Conservation (phyloP, 2,888 invertebrate genomes). For the Aphidoletes aphidimyza region DNA sequence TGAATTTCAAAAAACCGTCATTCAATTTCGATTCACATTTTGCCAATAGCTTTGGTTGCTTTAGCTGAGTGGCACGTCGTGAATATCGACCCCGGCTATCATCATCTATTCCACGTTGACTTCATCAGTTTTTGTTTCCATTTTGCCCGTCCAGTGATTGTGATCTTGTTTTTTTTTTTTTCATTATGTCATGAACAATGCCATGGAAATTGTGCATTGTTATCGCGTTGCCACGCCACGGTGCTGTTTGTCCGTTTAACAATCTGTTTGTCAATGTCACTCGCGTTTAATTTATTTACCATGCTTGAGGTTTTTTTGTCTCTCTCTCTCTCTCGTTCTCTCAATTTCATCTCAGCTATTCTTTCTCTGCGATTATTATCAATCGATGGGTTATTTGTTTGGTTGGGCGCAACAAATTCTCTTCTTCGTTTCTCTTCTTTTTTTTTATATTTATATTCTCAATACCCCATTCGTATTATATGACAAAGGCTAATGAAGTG, state of each 20-base stretch:
- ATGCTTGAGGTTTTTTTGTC: too few relatives aligned
- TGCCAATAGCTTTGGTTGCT: too few relatives aligned
- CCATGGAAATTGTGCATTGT: neutral
- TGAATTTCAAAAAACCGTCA: too few relatives aligned
- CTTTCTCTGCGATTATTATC: neutral
- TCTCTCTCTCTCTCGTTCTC: too few relatives aligned
- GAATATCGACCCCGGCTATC: too few relatives aligned
- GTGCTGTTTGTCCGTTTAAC: neutral
- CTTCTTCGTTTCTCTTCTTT: too few relatives aligned
- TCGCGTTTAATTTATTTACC: conserved; percentile 32
- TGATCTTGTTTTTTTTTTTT: neutral
- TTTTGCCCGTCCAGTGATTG: neutral
- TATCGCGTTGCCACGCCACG: neutral
- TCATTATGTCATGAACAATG: neutral
- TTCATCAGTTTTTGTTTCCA: neutral
- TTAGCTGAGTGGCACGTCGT: too few relatives aligned
- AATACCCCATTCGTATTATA: too few relatives aligned
- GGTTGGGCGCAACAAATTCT: neutral
- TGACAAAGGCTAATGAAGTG: conserved; percentile 23
- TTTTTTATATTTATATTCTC: too few relatives aligned
- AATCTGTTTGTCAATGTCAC: neutral
- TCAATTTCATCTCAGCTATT: too few relatives aligned
- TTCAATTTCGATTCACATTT: too few relatives aligned
- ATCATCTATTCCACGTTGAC: too few relatives aligned
- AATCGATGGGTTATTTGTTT: neutral